phyloP scores from a whole-genome alignment of 2,797 vertebrate genomes.

The Lacerta bilineata region DNA sequence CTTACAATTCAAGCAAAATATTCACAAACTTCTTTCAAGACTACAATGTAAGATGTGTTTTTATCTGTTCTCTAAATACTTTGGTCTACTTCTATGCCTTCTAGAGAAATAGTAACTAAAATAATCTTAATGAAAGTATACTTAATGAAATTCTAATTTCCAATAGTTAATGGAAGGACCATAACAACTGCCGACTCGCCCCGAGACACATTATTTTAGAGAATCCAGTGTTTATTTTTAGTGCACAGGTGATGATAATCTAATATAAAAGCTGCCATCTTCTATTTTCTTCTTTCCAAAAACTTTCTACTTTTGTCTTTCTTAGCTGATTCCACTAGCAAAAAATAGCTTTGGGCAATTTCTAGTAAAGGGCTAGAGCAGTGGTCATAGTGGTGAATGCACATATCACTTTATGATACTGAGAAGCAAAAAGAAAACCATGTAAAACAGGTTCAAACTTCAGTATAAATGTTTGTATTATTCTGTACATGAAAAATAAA shows the following conservation, averaged over 20 bases:
- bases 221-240: background rate
- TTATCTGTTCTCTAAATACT: background rate
- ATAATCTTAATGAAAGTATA: no score
- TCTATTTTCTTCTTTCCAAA: background rate
- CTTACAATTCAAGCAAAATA: constrained; percentile 24
- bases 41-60: background rate
- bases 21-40: background rate
- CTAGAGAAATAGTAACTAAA: background rate
- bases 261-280: background rate
- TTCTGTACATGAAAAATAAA: background rate
- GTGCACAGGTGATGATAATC: background rate
- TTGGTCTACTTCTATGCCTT: background rate
- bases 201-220: background rate
- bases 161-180: background rate
- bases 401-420: background rate
- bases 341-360: background rate
- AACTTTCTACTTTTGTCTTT: background rate
- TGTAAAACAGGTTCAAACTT: background rate
- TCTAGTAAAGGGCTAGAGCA: background rate
- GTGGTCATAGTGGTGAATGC: background rate
- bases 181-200: background rate
- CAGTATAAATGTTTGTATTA: background rate
- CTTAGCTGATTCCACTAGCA: background rate
- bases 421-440: background rate
- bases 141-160: background rate